Base-by-base conservation (phyloP, 2,113 vertebrate genomes). In the Chaetodon auriga region DNA sequence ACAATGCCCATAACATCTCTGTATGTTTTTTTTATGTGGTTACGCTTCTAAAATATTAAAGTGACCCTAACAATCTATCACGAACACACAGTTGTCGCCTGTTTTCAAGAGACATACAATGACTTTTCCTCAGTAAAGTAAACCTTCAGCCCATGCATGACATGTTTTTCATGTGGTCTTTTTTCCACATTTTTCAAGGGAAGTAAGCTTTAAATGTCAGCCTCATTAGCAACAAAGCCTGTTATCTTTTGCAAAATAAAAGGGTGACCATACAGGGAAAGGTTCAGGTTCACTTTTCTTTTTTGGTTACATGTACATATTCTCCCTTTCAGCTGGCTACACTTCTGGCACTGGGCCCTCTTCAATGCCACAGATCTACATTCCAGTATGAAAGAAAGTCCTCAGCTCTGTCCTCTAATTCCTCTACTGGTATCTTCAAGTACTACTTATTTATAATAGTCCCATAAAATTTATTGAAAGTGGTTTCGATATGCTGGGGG, bases 181-280 rank as follows among this genome's bases (percentile, higher is more conserved):
- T 48, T 51, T 36, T 21, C 4, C 5, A 3, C 16, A 23, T n/a
- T 16, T 54, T 49, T 30, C 43, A 14, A 12, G 14, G n/a, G 18
- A 46, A 55, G 60, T 55, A 48, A 48, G 36, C 36, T 53, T 57
- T 35, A 82, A 89, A 89, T 89, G 87, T 80, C 87, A 83, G 35
- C 49, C 72, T 89, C 78, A 80, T 89, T 82, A 82, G 43, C 49
- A 68, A 51, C 48, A 51, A 41, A 55, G 54, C 19, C 70, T 49
- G 10, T 85, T 58, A 43, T 69, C n/a, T 46, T 14, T 64, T 78
- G 64, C 49, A 73, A 49, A 78, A 30, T 61, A 64, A 53, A 71
- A 68, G 3, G 6, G 61, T 14, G 71, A 12, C 25, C 19, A 48
- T n/a, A 11, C 41, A 63, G 5, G 2, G n/a, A 41, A 55, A 63